phyloP scores from a whole-genome alignment of 2,113 vertebrate genomes.

The Phocoena sinus region DNA sequence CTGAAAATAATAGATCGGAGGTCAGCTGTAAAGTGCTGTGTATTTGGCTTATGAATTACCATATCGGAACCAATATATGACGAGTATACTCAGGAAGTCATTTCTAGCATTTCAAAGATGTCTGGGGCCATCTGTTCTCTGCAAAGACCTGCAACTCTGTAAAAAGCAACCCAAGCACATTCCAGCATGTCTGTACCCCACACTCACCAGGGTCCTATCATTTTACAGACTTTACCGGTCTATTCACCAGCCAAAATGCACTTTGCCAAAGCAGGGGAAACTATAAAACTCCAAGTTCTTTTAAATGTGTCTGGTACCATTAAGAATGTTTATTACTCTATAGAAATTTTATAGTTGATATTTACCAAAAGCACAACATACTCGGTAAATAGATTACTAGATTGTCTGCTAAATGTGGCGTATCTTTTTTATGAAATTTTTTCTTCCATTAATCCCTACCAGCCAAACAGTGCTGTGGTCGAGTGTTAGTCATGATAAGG shows the following conservation, averaged over 20 bases:
- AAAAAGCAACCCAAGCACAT: slow-evolving; percentile 43
- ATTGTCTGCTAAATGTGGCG: not conserved
- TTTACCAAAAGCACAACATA: slow-evolving; percentile 53
- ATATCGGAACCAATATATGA: not conserved
- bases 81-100: not conserved
- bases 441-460: not conserved
- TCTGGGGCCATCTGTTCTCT: slow-evolving; percentile 56
- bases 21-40: slow-evolving; percentile 17
- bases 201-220: slow-evolving; percentile 49
- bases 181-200: not conserved
- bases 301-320: slow-evolving; percentile 53
- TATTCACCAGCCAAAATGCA: slow-evolving; percentile 42
- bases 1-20: not conserved
- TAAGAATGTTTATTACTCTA: slow-evolving; percentile 57
- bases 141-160: slow-evolving; percentile 15
- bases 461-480: not conserved
- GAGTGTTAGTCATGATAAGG: not conserved
- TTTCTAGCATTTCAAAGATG: slow-evolving; percentile 55
- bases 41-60: slow-evolving; percentile 31
- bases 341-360: slow-evolving; percentile 37
- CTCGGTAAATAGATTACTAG: not conserved
- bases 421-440: not conserved
- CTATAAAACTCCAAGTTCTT: slow-evolving; percentile 57
- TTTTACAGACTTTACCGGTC: slow-evolving; percentile 24
- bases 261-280: slow-evolving; percentile 14